phyloP scores from a whole-genome alignment of 2,888 invertebrate species.

The Thereva unica region DNA sequence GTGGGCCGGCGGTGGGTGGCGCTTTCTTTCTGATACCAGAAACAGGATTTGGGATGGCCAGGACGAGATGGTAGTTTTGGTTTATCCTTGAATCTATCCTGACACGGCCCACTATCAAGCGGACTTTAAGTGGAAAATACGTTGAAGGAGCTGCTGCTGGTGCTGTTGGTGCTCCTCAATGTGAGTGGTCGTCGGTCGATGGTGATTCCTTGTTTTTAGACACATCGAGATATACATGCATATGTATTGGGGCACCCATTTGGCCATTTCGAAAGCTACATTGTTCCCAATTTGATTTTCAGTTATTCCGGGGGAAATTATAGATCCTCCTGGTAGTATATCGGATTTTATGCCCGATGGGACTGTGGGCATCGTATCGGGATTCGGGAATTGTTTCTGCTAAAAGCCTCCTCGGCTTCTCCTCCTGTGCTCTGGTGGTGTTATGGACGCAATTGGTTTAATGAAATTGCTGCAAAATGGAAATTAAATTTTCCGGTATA shows the following conservation, averaged over 20 bases:
- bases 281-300: conserved; percentile 6
- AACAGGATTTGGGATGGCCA: not conserved
- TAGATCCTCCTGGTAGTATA: not conserved
- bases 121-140: too few species aligned
- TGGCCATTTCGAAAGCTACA: not conserved
- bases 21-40: too few species aligned
- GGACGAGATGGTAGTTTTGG: not conserved
- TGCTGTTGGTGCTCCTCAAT: not conserved
- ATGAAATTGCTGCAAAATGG: too few species aligned
- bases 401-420: too few species aligned
- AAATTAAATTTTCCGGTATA: too few species aligned
- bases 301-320: conserved; percentile 7
- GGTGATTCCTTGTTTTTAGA: conserved; percentile 2
- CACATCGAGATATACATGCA: not conserved
- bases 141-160: too few species aligned
- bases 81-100: too few species aligned
- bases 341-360: not conserved
- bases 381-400: too few species aligned
- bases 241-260: too few species aligned
- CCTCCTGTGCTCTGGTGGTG: too few species aligned
- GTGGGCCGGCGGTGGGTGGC: not conserved
- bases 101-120: too few species aligned
- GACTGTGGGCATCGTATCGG: not conserved
- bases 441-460: too few species aligned
- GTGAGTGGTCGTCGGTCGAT: not conserved